These are phyloP conservation scores for Uropsilus gracilis DNA, from an alignment of 2,113 vertebrate genomes.

Conservation along the genomic window DNA sequence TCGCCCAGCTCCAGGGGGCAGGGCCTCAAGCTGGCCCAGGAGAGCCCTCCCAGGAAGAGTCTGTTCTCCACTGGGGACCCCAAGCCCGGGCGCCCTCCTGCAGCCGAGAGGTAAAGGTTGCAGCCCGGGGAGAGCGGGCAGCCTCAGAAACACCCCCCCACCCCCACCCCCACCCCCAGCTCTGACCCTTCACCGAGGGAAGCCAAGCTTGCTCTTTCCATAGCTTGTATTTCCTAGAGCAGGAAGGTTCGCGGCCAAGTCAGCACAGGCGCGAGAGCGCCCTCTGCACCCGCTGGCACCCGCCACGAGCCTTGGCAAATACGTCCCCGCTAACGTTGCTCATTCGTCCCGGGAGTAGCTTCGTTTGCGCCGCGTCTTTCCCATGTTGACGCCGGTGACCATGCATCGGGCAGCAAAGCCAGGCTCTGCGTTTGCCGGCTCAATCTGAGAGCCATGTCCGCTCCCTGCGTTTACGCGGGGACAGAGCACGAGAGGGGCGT, in stretches of 20 bases:
- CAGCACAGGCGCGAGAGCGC: too few species aligned
- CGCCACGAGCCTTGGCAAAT: too few species aligned
- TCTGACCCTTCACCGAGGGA: not conserved
- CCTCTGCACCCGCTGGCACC: too few species aligned
- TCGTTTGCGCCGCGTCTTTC: not conserved
- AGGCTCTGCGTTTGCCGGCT: not conserved
- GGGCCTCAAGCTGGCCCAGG: not conserved
- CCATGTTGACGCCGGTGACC: not conserved
- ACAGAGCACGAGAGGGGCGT: too few species aligned
- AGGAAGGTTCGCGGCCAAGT: not conserved
- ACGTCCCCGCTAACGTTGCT: not conserved
- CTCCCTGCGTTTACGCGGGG: too few species aligned
- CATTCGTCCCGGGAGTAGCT: not conserved
- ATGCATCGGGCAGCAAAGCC: not conserved
- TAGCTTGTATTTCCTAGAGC: too few species aligned
- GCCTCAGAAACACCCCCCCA: not conserved
- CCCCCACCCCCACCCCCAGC: not conserved
- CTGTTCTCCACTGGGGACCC: not conserved
- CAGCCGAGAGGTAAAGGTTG: not conserved
- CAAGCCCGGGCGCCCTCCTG: too few species aligned
- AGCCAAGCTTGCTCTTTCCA: too few species aligned
- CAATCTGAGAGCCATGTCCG: too few species aligned
- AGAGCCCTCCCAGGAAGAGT: not conserved
- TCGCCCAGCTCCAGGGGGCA: not conserved
- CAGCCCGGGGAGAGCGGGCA: not conserved